These are phyloP conservation scores for Copsychus sechellarum DNA, from an alignment of 2,113 vertebrate species.

Conservation along the genomic window DNA sequence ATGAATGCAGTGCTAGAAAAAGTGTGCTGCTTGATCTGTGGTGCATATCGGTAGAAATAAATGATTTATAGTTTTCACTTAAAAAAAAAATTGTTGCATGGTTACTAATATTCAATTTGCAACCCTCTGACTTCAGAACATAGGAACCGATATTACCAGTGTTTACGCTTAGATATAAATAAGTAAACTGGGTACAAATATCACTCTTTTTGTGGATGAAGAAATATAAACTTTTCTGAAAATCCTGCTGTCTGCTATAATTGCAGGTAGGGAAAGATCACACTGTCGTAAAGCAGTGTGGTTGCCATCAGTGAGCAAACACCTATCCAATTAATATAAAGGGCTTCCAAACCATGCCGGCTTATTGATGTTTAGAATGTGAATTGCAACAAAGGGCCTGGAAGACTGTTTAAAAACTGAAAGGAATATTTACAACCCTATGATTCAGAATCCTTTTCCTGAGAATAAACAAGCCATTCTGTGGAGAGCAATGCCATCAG, in stretches of 20 bases:
- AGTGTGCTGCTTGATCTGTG: too few relatives aligned
- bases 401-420: neutral
- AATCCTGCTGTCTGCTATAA: neutral
- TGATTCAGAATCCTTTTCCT: slow-evolving; percentile 32
- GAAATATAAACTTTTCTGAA: neutral
- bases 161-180: neutral
- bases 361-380: neutral
- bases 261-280: neutral
- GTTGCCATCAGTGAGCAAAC: neutral
- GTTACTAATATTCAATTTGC: neutral
- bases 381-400: neutral
- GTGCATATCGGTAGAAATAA: too few relatives aligned
- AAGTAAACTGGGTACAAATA: neutral
- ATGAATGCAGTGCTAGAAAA: too few relatives aligned
- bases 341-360: neutral
- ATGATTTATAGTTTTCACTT: too few relatives aligned
- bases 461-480: slow-evolving; percentile 27
- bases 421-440: neutral
- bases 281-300: accelerated
- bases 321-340: neutral
- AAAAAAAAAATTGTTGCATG: neutral
- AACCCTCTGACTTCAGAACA: neutral
- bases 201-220: neutral
- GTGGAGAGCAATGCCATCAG: slow-evolving; percentile 19
- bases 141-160: neutral